Base-by-base conservation (phyloP, 1,140 invertebrate species). In the Drosophila ambigua region DNA sequence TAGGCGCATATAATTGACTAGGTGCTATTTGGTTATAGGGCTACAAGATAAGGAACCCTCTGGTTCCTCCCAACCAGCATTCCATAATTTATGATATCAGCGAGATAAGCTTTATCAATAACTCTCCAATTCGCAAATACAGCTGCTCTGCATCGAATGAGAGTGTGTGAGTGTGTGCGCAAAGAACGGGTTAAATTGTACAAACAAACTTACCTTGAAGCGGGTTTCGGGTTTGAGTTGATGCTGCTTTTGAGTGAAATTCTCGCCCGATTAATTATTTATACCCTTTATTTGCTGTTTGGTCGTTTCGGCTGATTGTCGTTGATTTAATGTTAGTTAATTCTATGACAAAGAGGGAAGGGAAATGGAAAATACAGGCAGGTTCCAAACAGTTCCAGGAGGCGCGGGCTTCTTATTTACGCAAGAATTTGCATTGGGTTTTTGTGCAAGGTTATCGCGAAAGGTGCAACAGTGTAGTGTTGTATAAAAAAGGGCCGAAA, bases 121-220 rank as follows among this genome's bases (percentile, higher is more conserved):
- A 44, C 26, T 39, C 3, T 39, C 4, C 35, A 39, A 39, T 39
- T 39, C 13, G 35, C 35, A 39, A 39, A 39, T 39, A 13, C 35
- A 39, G 9, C 35, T 39, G 11, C 35, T 13, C 11, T 39, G 35
- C 11, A 13, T 13, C 11, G 4, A 4, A 39, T 39, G 35, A 13
- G 35, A 13, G 11, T 13, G 35, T 39, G 35, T 13, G 35, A 28
- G 6, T 68, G 61, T 39, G 58, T 57, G 35, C 13, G 35, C 13
- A 31, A 35, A 39, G 55, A 84, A 84, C 76, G 59, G 45, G 82
- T 82, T 77, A 59, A 61, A 49, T 48, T 79, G 60, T 72, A 63
- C 71, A 79, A 82, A 83, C 67, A 83, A 65, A 88, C 82, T 87
- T 65, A 87, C 83, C 83, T 87, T 87, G 83, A 81, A 81, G 77